Conservation (phyloP, 1,140 invertebrate species). For the Drosophila willistoni region DNA sequence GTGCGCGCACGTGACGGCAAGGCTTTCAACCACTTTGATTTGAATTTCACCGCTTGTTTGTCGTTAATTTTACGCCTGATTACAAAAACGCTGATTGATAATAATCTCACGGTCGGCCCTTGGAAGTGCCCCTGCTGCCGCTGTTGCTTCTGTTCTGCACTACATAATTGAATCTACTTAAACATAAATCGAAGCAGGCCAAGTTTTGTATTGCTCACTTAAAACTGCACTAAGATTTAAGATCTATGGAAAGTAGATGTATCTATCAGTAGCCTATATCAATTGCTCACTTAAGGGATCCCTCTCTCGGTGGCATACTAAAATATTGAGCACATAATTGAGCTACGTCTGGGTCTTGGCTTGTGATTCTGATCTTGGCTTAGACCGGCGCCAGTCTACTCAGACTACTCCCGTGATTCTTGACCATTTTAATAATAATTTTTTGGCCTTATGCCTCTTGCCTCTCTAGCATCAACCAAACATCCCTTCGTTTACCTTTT, state of each 20-base stretch:
- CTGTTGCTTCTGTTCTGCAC: conserved; percentile 14
- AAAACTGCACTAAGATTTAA: conserved; percentile 32
- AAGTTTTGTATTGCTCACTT: conserved; percentile 50
- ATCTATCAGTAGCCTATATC: conserved; percentile 39
- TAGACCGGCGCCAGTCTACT: conserved; percentile 70
- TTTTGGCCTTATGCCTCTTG: conserved; percentile 11
- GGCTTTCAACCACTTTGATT: conserved; percentile 70
- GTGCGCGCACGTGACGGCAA: conserved; percentile 66
- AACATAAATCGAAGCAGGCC: conserved; percentile 1
- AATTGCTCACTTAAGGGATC: conserved; percentile 5
- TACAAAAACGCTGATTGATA: conserved; percentile 64
- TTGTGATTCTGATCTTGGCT: conserved; percentile 44
- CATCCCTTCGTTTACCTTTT: conserved; percentile 12
- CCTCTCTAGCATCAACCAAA: neutral
- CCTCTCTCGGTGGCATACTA: conserved; percentile 38
- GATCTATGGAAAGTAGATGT: neutral
- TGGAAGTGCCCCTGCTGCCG: conserved; percentile 5
- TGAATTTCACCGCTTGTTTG: conserved; percentile 54
- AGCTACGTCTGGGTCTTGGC: conserved; percentile 11
- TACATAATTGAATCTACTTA: conserved; percentile 30
- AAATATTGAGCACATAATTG: conserved; percentile 67
- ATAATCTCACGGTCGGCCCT: conserved; percentile 66
- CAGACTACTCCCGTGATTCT: conserved; percentile 30
- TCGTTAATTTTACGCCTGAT: conserved; percentile 75
- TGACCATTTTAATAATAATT: conserved; percentile 53